Percentiles rank a stretch among this genome's conserved stretches.
These are phyloP conservation scores for Theonella swinhoei DNA, from an alignment of 37 sponge, comb jelly and placozoan genomes.

Conservation along the genomic window DNA sequence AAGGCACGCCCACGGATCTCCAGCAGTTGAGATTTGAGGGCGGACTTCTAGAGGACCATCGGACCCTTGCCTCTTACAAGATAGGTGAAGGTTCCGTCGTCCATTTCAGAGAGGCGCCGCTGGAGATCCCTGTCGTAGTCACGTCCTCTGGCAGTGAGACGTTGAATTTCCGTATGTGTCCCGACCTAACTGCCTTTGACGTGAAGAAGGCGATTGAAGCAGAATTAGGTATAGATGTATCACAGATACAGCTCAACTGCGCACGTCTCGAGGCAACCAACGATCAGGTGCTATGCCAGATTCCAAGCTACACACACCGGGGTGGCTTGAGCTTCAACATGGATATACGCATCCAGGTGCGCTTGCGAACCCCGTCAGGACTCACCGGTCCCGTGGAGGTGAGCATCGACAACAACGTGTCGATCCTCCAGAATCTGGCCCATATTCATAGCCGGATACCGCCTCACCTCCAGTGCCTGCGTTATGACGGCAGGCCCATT, in stretches of 20 bases:
- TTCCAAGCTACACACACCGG: neutral
- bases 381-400: constrained; percentile 1
- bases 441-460: constrained; percentile 8
- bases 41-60: neutral
- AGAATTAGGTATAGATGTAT: neutral
- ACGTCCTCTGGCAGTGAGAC: neutral
- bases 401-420: constrained; percentile 4
- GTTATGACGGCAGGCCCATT: constrained; percentile 1
- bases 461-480: neutral
- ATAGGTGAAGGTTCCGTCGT: neutral
- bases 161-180: neutral
- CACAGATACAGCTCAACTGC: neutral
- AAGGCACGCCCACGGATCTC: constrained; percentile 9
- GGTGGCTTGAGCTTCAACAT: neutral
- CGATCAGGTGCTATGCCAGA: neutral
- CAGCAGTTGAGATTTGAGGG: constrained; percentile 3
- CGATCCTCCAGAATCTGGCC: neutral
- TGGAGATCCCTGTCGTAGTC: neutral
- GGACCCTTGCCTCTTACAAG: neutral
- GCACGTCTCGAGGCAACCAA: neutral
- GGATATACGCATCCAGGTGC: constrained; percentile 14
- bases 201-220: neutral
- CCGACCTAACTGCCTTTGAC: neutral
- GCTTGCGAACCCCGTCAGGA: constrained; percentile 1
- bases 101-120: neutral